A percentile compares a stretch with the other conserved stretches of the same genome.
These are phyloP conservation scores for Montipora capricornis DNA, from an alignment of 64 coral and sea anemone genomes.

Conservation along the genomic window DNA sequence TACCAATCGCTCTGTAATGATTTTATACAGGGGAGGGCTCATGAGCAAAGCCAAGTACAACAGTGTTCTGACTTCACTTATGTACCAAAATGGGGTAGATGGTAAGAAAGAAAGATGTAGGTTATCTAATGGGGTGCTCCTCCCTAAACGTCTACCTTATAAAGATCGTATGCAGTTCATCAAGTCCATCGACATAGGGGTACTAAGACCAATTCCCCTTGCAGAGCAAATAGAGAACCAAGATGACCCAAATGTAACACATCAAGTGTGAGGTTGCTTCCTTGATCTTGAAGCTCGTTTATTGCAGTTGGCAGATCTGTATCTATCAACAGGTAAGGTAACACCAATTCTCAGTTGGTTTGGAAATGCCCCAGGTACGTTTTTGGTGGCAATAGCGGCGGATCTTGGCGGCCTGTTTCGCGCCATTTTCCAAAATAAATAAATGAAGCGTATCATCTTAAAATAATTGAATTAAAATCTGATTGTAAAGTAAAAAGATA, in stretches of 20 bases:
- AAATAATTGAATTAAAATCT: no score
- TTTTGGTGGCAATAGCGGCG: slow-evolving; percentile 73
- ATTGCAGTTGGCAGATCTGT: slow-evolving; percentile 75
- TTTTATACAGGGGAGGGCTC: slow-evolving; percentile 75
- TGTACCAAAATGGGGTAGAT: slow-evolving; percentile 53
- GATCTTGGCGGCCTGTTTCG: not conserved
- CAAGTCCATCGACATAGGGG: slow-evolving; percentile 80
- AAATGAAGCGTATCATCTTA: no score
- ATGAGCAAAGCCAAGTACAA: slow-evolving; percentile 89
- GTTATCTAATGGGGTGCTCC: slow-evolving; percentile 60
- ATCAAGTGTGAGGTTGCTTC: slow-evolving; percentile 26
- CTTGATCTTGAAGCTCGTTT: slow-evolving; percentile 76
- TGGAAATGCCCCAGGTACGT: slow-evolving; percentile 31
- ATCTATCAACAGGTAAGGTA: slow-evolving; percentile 69
- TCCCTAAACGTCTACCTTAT: slow-evolving; percentile 70
- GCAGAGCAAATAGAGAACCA: slow-evolving; percentile 52
- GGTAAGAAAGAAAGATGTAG: slow-evolving; percentile 71
- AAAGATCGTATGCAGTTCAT: slow-evolving; percentile 80
- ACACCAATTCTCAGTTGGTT: slow-evolving; percentile 83
- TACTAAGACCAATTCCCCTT: slow-evolving; percentile 60
- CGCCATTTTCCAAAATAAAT: no score
- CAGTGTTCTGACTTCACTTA: slow-evolving; percentile 72
- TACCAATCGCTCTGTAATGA: slow-evolving; percentile 73
- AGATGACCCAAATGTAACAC: slow-evolving; percentile 56
- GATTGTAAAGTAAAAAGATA: no score